Conservation (phyloP, 2,888 invertebrate genomes). For the Rhingia rostrata region DNA sequence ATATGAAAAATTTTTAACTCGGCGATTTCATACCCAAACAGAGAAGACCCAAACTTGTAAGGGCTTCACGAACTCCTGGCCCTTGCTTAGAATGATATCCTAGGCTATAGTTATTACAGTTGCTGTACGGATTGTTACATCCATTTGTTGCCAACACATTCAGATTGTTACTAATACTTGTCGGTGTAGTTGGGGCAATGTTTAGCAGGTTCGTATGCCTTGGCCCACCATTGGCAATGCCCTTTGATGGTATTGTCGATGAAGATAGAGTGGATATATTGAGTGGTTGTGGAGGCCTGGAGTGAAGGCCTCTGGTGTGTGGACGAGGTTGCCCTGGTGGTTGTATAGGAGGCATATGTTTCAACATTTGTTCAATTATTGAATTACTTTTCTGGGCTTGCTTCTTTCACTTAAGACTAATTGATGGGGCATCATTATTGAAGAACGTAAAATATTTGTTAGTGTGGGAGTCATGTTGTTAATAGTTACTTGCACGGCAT, state of each 20-base stretch:
- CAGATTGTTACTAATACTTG: constrained; percentile 76
- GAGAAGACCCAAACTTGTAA: constrained; percentile 92
- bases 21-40: constrained; percentile 85
- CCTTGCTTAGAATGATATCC: constrained; percentile 84
- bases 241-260: constrained; percentile 74
- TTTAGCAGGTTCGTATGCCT: constrained; percentile 82
- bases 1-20: neutral
- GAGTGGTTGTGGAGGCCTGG: constrained; percentile 85
- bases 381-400: constrained; percentile 51
- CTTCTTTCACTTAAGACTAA: constrained; percentile 39
- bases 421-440: constrained; percentile 52
- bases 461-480: constrained; percentile 35
- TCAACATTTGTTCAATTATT: constrained; percentile 76
- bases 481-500: constrained; percentile 1
- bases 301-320: constrained; percentile 80
- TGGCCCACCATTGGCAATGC: constrained; percentile 80
- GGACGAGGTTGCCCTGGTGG: constrained; percentile 80
- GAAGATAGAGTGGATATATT: constrained; percentile 86
- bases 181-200: constrained; percentile 77
- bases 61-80: constrained; percentile 89
- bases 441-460: constrained; percentile 18
- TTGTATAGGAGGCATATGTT: constrained; percentile 79
- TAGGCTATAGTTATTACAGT: constrained; percentile 77
- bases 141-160: constrained; percentile 69
- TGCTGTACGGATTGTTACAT: constrained; percentile 77